These are phyloP conservation scores for Euborellia annulipes DNA, from an alignment of 1,140 invertebrate genomes.

Conservation along the genomic window DNA sequence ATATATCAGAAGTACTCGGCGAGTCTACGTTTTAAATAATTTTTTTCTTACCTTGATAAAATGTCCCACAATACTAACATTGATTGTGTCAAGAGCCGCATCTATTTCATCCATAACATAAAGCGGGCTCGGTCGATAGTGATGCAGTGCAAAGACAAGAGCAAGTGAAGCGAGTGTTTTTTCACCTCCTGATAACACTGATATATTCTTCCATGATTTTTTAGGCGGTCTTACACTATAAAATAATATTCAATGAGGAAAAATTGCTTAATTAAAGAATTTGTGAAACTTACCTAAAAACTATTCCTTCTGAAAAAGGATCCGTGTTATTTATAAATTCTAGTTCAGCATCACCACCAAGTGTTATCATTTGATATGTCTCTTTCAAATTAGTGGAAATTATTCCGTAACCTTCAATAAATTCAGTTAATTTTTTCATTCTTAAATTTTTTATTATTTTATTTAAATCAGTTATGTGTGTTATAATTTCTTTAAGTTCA, in stretches of 20 bases:
- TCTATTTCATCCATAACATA: constrained; percentile 99
- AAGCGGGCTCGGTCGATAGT: constrained; percentile 94
- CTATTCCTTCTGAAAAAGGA: constrained; percentile 90
- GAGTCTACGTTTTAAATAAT: too few relatives aligned
- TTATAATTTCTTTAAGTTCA: constrained; percentile 71
- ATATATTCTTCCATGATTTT: constrained; percentile 98
- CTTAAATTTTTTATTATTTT: constrained; percentile 40
- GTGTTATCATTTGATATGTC: constrained; percentile 97
- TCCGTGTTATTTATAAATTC: constrained; percentile 90
- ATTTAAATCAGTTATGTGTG: constrained; percentile 57
- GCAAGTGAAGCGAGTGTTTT: constrained; percentile 95
- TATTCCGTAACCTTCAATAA: constrained; percentile 75
- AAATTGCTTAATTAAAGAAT: too few relatives aligned
- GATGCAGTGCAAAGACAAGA: constrained; percentile 93
- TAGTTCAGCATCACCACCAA: constrained; percentile 93
- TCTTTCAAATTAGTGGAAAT: constrained; percentile 87
- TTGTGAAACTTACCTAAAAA: constrained; percentile 29
- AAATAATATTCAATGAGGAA: background rate
- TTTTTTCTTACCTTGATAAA: constrained; percentile 46
- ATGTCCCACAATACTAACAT: constrained; percentile 96
- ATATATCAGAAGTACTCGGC: too few relatives aligned
- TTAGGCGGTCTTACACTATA: constrained; percentile 91
- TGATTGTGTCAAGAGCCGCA: constrained; percentile 96
- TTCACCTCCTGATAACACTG: constrained; percentile 96
- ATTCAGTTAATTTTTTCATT: constrained; percentile 59